Base-by-base conservation (phyloP, 1,140 invertebrate species). In the Lepidurus packardi region DNA sequence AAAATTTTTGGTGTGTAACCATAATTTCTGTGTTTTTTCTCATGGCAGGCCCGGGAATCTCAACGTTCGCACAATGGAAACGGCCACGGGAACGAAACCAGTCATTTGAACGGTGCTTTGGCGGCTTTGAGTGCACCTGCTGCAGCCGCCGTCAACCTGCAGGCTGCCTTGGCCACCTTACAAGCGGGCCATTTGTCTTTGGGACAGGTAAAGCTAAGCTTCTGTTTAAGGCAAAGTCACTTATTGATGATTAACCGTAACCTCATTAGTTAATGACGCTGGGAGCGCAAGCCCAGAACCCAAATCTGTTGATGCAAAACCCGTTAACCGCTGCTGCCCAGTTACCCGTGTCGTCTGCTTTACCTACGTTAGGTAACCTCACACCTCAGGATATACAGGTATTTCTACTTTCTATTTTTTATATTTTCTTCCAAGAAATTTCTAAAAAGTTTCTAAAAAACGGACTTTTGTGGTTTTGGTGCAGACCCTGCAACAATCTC, bases 161-260 rank as follows among this genome's bases (percentile, higher is more conserved):
- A 89, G 78, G 89, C 90, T 2, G 88, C 90, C 3, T 82, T 91
- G 65, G 90, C 91, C 21, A 85, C 85, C 44, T 86, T 92, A 47
- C 86, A 90, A 79, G 88, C 90, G n/a, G 87, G 89, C 41, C 90
- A 90, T 78, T 82, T 87, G n/a, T 87, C 86, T n/a, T 82, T 87
- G 74, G 87, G 86, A 80, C 87, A 88, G 85, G 86, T 88, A 83
- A 73, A 53, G 24, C 13, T 34, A 0, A 7, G 34, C 42, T 42
- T 4, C 24, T 53, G 41, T 11, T 43, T 73, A 43, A 74, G 7
- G 24, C 9, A n/a, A 24, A 8, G 7, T 76, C 21, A 7, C 43
- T 43, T 13, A 76, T 10, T 13, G 42, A 25, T 75, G 25, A 7
- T 81, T 82, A 81, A 42, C 80, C 83, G 81, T 82, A 81, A 42